Conservation (phyloP, 2,113 vertebrate genomes). For the Notarius quadriscutis region DNA sequence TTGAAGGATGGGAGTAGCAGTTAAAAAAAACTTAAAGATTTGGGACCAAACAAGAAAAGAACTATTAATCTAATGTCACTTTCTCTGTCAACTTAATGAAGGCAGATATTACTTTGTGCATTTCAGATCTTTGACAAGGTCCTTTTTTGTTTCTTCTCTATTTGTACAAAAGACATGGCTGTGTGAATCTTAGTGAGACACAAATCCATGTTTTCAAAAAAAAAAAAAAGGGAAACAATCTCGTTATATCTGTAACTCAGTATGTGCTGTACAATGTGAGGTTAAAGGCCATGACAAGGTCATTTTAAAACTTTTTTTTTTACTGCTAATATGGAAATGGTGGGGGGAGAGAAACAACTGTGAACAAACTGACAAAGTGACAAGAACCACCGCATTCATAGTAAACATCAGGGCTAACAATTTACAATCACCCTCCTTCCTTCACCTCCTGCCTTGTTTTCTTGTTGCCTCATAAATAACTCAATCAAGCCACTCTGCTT, state of each 20-base stretch:
- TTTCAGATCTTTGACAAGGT: conserved; percentile 30
- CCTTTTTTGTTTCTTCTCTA: conserved; percentile 22
- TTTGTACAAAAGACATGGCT: conserved; percentile 7
- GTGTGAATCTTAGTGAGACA: neutral
- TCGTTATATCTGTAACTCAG: neutral
- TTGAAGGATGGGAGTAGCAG: conserved; percentile 11
- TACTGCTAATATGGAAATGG: neutral
- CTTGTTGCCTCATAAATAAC: conserved; percentile 54
- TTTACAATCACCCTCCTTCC: conserved; percentile 36
- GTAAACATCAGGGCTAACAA: conserved; percentile 24
- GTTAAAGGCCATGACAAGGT: conserved; percentile 24
- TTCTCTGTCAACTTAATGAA: neutral
- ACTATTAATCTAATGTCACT: conserved; percentile 1
- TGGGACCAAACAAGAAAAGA: neutral
- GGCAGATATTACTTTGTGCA: neutral
- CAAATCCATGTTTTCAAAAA: neutral
- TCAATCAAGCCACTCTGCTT: conserved; percentile 54
- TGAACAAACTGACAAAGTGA: conserved; percentile 21
- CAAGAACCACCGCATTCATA: conserved; percentile 9
- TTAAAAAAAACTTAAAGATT: conserved; percentile 27
- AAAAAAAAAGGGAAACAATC: neutral
- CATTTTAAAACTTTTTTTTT: conserved; percentile 36
- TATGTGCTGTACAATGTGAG: neutral
- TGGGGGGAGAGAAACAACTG: neutral
- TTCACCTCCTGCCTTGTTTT: conserved; percentile 28